Conservation (phyloP, 2,113 vertebrate species). For the Ivindomyrus marchei region DNA sequence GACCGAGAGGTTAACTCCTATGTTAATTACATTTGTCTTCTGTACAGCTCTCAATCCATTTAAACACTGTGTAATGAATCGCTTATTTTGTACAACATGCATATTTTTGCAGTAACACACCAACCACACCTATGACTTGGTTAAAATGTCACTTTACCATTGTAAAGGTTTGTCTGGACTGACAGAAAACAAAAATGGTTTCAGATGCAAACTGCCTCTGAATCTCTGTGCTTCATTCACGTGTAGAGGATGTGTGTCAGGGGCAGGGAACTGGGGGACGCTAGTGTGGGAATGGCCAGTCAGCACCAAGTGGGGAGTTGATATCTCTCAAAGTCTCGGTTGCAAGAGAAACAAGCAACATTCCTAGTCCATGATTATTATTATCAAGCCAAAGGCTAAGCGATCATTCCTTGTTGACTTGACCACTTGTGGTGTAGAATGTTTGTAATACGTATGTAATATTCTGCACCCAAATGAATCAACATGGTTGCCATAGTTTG, state of each 20-base stretch:
- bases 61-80: not conserved
- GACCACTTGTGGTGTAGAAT: not conserved
- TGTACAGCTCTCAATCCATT: not conserved
- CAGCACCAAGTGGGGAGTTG: not conserved
- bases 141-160: not conserved
- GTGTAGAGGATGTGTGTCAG: not conserved
- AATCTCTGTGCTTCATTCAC: not conserved
- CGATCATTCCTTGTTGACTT: not conserved
- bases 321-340: not conserved
- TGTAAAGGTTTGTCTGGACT: not conserved
- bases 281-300: not conserved
- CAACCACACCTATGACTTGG: not conserved
- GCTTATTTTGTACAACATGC: not conserved
- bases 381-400: not conserved
- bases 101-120: not conserved
- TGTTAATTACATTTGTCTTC: not conserved
- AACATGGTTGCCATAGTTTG: not conserved
- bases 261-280: not conserved
- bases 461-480: not conserved
- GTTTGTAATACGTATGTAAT: not conserved
- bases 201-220: not conserved
- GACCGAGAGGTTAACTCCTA: not conserved
- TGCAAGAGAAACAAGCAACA: not conserved
- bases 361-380: not conserved
- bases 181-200: not conserved